Conservation (phyloP, 2,113 vertebrate species). For the Oncorhynchus gorbuscha region DNA sequence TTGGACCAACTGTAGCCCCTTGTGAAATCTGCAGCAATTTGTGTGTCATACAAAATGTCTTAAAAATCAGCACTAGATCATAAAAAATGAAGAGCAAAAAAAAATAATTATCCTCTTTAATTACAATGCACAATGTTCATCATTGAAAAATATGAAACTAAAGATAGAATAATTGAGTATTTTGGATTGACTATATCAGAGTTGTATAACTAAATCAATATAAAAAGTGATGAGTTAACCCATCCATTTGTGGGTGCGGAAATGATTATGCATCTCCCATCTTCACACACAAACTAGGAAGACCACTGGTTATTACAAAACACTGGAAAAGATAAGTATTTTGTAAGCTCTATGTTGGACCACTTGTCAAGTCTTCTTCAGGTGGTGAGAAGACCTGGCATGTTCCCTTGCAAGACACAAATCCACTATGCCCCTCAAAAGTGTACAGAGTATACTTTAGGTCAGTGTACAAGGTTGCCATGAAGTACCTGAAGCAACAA, state of each 20-base stretch:
- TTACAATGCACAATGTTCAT: slow-evolving; percentile 17
- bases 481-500: neutral
- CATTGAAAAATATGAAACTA: slow-evolving; percentile 36
- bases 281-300: slow-evolving; percentile 41
- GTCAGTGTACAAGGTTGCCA: slow-evolving; percentile 15
- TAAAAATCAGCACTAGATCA: slow-evolving; percentile 1
- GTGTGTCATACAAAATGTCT: slow-evolving; percentile 16
- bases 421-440: neutral
- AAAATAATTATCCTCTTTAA: slow-evolving; percentile 23
- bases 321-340: slow-evolving; percentile 16
- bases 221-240: slow-evolving; percentile 14
- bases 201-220: slow-evolving; percentile 6
- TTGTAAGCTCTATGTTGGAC: slow-evolving; percentile 1
- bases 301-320: slow-evolving; percentile 39
- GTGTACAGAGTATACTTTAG: slow-evolving; percentile 3
- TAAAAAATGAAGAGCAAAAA: slow-evolving; percentile 17
- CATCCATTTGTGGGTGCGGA: neutral
- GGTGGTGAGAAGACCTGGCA: neutral
- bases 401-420: slow-evolving; percentile 10
- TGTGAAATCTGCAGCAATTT: slow-evolving; percentile 5
- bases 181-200: neutral
- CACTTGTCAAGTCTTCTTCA: slow-evolving; percentile 3
- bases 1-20: neutral
- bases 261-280: slow-evolving; percentile 25
- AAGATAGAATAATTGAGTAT: slow-evolving; percentile 19